phyloP scores from a whole-genome alignment of 2,113 vertebrate species.

The Mesocricetus auratus region DNA sequence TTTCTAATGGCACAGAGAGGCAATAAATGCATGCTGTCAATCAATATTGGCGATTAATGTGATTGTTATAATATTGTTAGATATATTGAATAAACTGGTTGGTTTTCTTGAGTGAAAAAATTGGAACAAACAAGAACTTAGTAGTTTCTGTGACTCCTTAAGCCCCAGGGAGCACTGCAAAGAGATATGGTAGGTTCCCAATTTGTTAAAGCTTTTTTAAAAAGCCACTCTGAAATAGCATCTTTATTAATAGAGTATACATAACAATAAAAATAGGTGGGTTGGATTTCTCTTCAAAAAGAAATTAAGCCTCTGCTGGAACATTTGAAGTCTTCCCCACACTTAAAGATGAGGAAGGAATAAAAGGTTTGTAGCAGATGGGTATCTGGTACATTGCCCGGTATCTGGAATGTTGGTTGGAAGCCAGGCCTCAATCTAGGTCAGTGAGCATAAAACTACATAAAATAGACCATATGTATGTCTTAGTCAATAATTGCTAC shows the following conservation, averaged over 20 bases:
- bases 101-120: conserved; percentile 39
- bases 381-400: background rate
- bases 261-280: conserved; percentile 41
- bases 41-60: conserved; percentile 9
- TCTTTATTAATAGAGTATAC: conserved; percentile 37
- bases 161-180: background rate
- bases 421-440: conserved; percentile 14
- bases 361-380: conserved; percentile 53
- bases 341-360: conserved; percentile 38
- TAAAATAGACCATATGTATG: conserved; percentile 5
- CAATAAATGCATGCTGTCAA: background rate
- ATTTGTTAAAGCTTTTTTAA: conserved; percentile 24
- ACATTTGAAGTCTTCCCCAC: conserved; percentile 3
- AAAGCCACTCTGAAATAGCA: conserved; percentile 52
- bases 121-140: background rate
- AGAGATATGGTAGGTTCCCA: background rate
- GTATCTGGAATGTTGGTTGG: conserved; percentile 27
- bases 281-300: conserved; percentile 46
- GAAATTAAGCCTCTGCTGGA: conserved; percentile 35
- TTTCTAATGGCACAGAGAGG: background rate
- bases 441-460: conserved; percentile 44
- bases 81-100: background rate
- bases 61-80: background rate
- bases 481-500: background rate
- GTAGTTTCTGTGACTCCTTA: background rate